Percentiles rank a stretch among this genome's conserved stretches.
These are phyloP conservation scores for Dicycla oo DNA, from an alignment of 2,888 invertebrate species.

Conservation along the genomic window DNA sequence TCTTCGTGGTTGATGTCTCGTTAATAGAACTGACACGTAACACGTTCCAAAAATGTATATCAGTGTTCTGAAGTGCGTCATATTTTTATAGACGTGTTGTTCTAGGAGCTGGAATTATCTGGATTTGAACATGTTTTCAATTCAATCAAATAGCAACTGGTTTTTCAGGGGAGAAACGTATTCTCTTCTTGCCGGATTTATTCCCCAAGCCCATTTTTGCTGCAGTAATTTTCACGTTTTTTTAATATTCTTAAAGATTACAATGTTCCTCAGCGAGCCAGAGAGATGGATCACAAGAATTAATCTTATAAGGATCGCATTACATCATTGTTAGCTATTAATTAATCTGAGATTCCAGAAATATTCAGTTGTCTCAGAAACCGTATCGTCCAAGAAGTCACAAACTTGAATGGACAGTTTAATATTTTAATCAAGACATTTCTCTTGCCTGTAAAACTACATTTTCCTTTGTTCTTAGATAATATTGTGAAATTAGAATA, in stretches of 20 bases:
- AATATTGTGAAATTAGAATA: too few species aligned
- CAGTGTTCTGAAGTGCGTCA: constrained; percentile 42
- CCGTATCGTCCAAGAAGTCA: not conserved
- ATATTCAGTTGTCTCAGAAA: not conserved
- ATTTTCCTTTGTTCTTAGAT: not conserved
- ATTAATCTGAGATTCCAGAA: not conserved
- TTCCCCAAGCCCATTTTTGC: not conserved
- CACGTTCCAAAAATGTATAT: constrained; percentile 23
- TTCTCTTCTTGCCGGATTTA: not conserved
- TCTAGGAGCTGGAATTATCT: constrained; percentile 38
- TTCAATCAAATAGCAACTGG: constrained; percentile 19
- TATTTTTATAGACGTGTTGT: constrained; percentile 45
- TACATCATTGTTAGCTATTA: not conserved
- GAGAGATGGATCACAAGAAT: not conserved
- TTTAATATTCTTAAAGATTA: not conserved
- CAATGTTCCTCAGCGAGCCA: not conserved
- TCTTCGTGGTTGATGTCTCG: constrained; percentile 23
- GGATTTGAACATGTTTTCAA: constrained; percentile 7
- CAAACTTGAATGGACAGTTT: not conserved
- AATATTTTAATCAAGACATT: not conserved
- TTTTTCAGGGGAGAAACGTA: not conserved
- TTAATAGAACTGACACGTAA: constrained; percentile 47
- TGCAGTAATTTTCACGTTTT: not conserved
- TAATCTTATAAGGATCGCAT: not conserved
- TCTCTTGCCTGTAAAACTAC: not conserved